These are phyloP conservation scores for Geococcyx californianus DNA, from an alignment of 2,113 vertebrate genomes.

Conservation along the genomic window DNA sequence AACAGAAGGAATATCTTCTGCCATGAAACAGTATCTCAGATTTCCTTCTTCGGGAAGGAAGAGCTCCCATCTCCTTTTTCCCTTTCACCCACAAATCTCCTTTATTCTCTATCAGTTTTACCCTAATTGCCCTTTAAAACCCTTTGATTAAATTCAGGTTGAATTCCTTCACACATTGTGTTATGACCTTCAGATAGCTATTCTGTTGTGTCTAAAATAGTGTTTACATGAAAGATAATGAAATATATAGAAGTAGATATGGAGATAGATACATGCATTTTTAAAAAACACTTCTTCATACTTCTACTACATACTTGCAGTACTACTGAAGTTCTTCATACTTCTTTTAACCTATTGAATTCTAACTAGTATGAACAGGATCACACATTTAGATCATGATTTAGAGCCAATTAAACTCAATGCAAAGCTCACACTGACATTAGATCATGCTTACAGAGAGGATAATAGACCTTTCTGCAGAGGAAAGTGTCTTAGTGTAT, in stretches of 20 bases:
- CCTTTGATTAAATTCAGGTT: not conserved
- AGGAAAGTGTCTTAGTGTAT: conserved; percentile 52
- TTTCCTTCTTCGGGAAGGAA: not conserved
- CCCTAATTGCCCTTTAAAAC: not conserved
- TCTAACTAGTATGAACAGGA: not conserved
- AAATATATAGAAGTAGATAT: not conserved
- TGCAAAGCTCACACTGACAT: conserved; percentile 33
- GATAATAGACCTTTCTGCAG: conserved; percentile 55
- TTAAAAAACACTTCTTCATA: not conserved
- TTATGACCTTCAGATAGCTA: not conserved
- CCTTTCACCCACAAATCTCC: not conserved
- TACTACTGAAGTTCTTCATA: too few relatives aligned
- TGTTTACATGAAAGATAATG: not conserved
- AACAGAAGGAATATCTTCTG: not conserved
- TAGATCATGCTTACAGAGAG: conserved; percentile 31
- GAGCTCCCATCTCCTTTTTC: not conserved
- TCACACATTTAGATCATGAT: conserved; percentile 21
- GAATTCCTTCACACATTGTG: not conserved
- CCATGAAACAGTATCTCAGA: not conserved
- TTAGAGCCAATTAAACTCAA: conserved; percentile 17
- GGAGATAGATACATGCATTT: not conserved
- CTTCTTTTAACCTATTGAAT: not conserved
- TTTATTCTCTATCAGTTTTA: not conserved
- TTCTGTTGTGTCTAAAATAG: not conserved
- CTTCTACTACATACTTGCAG: too few relatives aligned